These are phyloP conservation scores for Cataglyphis rosenhaueri DNA, from an alignment of 2,888 invertebrate species.

Conservation along the genomic window DNA sequence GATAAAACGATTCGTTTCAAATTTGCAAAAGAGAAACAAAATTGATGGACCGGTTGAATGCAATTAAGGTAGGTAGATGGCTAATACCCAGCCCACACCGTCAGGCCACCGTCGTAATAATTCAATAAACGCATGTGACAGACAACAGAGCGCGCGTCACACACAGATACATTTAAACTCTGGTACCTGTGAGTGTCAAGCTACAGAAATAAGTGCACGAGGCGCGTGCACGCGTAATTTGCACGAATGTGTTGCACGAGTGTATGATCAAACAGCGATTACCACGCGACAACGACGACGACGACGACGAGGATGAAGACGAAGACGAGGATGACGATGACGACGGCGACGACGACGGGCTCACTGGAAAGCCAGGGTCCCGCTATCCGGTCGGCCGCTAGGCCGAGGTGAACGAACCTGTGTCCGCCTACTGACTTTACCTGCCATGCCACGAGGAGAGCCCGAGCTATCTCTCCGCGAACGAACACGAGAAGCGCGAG, in stretches of 20 bases:
- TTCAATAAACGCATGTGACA: not conserved
- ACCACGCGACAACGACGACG: not conserved
- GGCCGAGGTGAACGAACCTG: conserved; percentile 84
- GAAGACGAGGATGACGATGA: not conserved
- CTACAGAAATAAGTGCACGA: conserved; percentile 3
- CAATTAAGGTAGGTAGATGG: conserved; percentile 2
- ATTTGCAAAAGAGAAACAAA: not conserved
- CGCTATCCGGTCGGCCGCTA: conserved; percentile 85
- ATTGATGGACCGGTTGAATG: not conserved
- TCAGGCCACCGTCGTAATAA: not conserved
- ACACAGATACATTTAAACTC: not conserved
- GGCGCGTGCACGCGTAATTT: not conserved
- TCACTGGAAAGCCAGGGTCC: conserved; percentile 84
- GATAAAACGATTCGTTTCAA: not conserved
- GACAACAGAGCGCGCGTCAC: not conserved
- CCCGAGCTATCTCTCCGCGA: conserved; percentile 61
- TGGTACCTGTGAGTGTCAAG: not conserved
- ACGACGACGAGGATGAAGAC: not conserved
- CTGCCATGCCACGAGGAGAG: conserved; percentile 75
- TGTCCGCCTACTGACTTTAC: conserved; percentile 85
- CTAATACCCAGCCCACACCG: not conserved
- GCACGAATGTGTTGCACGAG: conserved; percentile 4
- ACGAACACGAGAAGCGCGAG: conserved; percentile 38
- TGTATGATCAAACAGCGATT: not conserved
- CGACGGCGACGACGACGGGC: conserved; percentile 74